phyloP scores from a whole-genome alignment of 1,140 invertebrate genomes.

The Aphaenogaster rudis region DNA sequence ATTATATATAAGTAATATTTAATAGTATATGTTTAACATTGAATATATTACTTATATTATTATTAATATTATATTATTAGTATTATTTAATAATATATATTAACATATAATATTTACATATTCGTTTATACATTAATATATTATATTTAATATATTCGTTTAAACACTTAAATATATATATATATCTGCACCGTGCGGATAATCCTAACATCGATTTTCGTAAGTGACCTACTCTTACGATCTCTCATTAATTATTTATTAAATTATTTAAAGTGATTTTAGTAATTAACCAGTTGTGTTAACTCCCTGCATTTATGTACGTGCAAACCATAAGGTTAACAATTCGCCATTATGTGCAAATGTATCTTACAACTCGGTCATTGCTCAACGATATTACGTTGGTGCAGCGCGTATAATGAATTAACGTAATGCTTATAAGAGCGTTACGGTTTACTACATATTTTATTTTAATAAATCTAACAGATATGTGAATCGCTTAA shows the following conservation, averaged over 20 bases:
- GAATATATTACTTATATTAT: neutral
- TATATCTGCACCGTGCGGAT: neutral
- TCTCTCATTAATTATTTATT: constrained; percentile 14
- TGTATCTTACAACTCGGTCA: constrained; percentile 4
- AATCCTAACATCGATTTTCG: neutral
- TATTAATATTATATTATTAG: neutral
- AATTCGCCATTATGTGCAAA: constrained; percentile 42
- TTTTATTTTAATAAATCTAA: neutral
- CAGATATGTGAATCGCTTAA: neutral
- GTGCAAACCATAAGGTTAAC: constrained; percentile 16
- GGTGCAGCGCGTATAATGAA: constrained; percentile 10
- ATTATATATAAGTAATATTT: neutral
- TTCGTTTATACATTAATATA: no score
- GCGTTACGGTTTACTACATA: constrained; percentile 15
- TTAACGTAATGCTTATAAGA: constrained; percentile 10
- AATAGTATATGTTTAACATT: neutral
- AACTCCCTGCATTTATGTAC: constrained; percentile 5
- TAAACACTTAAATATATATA: neutral
- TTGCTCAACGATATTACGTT: constrained; percentile 36
- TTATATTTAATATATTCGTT: neutral
- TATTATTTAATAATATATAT: neutral
- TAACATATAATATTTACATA: neutral
- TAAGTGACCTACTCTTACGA: neutral
- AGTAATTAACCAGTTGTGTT: neutral
- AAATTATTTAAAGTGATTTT: constrained; percentile 1